Base-by-base conservation (phyloP, 2,113 vertebrate species). In the Zosterops hypoxanthus region DNA sequence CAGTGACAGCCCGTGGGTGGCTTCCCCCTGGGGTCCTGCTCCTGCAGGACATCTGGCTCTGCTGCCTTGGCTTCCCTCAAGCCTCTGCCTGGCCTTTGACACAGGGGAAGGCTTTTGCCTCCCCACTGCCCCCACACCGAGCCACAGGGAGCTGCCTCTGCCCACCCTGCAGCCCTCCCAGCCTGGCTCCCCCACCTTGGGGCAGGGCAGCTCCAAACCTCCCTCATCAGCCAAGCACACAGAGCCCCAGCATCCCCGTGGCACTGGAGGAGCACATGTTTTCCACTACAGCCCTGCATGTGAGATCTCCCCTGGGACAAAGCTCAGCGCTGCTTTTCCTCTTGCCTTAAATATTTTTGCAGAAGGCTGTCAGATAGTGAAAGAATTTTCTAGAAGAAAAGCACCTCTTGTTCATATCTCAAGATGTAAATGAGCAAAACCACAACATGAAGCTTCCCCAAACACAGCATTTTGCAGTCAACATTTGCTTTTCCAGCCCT, bases 11-110 rank as follows among this genome's bases (percentile, higher is more conserved):
- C 47, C 2, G 79, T 82, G 91, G 78, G 88, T 96, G 92, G 91
- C 90, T 96, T 93, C 88, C 63, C 66, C 71, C 4, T 50, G 64
- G 33, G 61, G 63, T 77, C 90, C 34, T 3, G 57, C 63, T 66
- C 17, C 33, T 34, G 18, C 77, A 49, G 82, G 75, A 50, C 92
- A 94, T 86, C 87, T 94, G 96, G 52, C 86, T 13, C 26, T 0
- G 1, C 5, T 29, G 60, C 55, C 36, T 60, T 36, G 49, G 44
- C 61, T 31, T 34, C 60, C 0, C 28, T 42, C 75, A 7, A 18
- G 24, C 57, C 69, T 28, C 64, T 72, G 86, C 66, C 66, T 88
- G 91, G 46, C 85, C 88, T 88, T 29, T 72, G 82, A 63, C 85
- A 70, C 25, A 2, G 3, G 9, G 4, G 0, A 61, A 80, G 42